These are phyloP conservation scores for Diplodus sargus DNA, from an alignment of 2,797 vertebrate genomes.

Conservation along the genomic window DNA sequence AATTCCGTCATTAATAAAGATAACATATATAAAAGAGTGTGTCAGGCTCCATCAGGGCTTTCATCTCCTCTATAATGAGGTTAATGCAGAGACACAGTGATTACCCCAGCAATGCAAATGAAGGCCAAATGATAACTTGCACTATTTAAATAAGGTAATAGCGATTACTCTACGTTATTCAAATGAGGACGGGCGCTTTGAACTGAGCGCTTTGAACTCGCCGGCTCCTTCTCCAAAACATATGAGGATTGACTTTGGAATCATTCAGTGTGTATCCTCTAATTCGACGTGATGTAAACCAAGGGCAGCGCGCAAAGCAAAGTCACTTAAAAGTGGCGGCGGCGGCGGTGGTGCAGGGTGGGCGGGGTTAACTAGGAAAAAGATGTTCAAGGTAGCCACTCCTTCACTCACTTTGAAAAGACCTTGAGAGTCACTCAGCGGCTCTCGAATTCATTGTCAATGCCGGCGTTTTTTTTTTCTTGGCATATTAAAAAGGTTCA, in stretches of 20 bases:
- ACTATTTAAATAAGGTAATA: conserved; percentile 85
- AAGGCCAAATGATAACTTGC: conserved; percentile 84
- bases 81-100: conserved; percentile 80
- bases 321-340: conserved; percentile 41
- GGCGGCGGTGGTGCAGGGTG: conserved; percentile 17
- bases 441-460: conserved; percentile 28
- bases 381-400: conserved; percentile 19
- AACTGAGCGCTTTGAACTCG: conserved; percentile 78
- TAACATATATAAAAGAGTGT: conserved; percentile 79
- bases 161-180: conserved; percentile 83
- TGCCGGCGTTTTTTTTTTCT: background rate
- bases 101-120: conserved; percentile 81
- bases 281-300: conserved; percentile 78
- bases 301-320: conserved; percentile 66
- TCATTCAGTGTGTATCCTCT: conserved; percentile 63
- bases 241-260: conserved; percentile 70
- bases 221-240: conserved; percentile 71
- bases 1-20: conserved; percentile 81
- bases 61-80: conserved; percentile 80
- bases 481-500: background rate
- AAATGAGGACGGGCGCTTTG: conserved; percentile 80
- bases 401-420: conserved; percentile 25
- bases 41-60: conserved; percentile 79
- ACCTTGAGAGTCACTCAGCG: conserved; percentile 39
- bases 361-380: background rate